Conservation (phyloP, 2,797 vertebrate species). For the Brachyalestes nurse region DNA sequence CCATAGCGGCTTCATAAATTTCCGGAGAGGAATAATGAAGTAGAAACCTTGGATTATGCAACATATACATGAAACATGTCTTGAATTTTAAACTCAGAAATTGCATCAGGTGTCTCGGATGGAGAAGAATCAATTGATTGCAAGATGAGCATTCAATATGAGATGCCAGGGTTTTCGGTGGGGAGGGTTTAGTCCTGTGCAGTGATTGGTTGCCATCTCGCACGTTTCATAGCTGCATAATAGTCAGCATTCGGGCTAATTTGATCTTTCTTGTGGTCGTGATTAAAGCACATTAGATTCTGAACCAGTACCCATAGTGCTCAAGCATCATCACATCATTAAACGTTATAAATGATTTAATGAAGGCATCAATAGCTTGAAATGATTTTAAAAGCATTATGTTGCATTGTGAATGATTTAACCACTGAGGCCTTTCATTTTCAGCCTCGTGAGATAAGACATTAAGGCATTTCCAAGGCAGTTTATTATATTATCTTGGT, state of each 20-base stretch:
- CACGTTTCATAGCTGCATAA: slow-evolving; percentile 18
- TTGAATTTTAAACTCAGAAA: slow-evolving; percentile 14
- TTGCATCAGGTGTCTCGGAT: slow-evolving; percentile 9
- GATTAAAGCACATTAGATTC: slow-evolving; percentile 33
- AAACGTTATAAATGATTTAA: slow-evolving; percentile 21
- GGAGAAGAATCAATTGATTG: neutral
- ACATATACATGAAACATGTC: neutral
- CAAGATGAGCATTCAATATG: neutral
- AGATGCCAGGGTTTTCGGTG: neutral
- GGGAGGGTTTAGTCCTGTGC: neutral
- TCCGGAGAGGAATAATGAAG: slow-evolving; percentile 12
- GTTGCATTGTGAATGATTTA: neutral
- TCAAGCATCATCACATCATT: slow-evolving; percentile 12
- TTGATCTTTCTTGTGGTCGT: slow-evolving; percentile 20
- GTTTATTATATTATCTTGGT: slow-evolving; percentile 18
- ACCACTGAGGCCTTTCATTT: neutral
- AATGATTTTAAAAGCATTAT: slow-evolving; percentile 6
- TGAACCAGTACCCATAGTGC: neutral
- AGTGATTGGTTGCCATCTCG: slow-evolving; percentile 20
- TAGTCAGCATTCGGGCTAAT: slow-evolving; percentile 24
- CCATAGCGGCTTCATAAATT: slow-evolving; percentile 2
- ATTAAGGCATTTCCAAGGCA: slow-evolving; percentile 1
- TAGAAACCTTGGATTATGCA: slow-evolving; percentile 6
- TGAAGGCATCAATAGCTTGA: slow-evolving; percentile 16
- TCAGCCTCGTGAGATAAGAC: slow-evolving; percentile 1